Evolutionary conservation across 2,888 invertebrate genomes (phyloP), one percentile per base, ranked within the genome.

Genomic region (Drosophila sordidapex): DNA sequence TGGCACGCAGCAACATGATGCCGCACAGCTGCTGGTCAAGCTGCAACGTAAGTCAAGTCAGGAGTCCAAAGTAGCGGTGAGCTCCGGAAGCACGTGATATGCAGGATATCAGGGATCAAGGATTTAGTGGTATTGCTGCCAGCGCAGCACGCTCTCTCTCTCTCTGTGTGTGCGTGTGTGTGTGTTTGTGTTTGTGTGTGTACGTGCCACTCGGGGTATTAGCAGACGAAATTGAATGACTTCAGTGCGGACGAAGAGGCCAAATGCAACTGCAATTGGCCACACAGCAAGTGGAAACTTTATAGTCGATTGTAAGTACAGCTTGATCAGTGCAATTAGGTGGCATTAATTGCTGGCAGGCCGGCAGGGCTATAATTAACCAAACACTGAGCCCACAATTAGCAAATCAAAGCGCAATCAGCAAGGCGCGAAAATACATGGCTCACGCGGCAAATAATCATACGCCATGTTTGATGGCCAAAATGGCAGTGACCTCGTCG

Each of bases 341-440:
- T 71, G 75, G 58, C 69, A 80, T 79, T 70, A 80, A 80, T 71
- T 38, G 69, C 25, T 40, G 46, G 57, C 40, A 27, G 40, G 48
- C 43, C 31, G 52, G 38, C 31, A 13, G 21, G 31, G 35, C 60
- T 68, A 52, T 78, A 81, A 81, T 83, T 81, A 83, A 67, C 59
- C 77, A 74, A 71, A 74, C 73, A 64, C 27, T 8, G 68, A 81
- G 62, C 69, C 68, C 25, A 40, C 76, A 87, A 86, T 82, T 91
- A 81, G 89, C 85, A 90, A 91, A 91, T 91, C 90, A 91, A 82
- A 81, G 53, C 64, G 70, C 75, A 73, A 58, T 77, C 64, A 51
- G 40, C 52, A 54, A 85, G 88, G 88, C 67, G 85, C 70, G 69
- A 85, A 79, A 89, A 74, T 73, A 72, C 76, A 76, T 64, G 67